Evolutionary conservation across 2,888 invertebrate species (phyloP).

Genomic region (Alsophila aescularia): DNA sequence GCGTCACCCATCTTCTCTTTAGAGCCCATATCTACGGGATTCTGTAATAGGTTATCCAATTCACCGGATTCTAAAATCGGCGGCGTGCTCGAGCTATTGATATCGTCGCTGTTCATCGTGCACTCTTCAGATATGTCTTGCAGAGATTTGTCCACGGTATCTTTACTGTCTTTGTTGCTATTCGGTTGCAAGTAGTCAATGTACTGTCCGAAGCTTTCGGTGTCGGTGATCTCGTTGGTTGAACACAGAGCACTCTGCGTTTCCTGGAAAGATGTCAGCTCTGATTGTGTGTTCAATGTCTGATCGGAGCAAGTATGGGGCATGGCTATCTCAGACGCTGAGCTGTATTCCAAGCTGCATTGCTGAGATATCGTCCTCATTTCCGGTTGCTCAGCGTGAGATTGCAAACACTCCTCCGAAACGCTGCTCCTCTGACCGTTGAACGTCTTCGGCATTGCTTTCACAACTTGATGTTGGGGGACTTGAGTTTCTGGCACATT

Average conservation of each 20-base stretch:
- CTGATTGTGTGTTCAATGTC: conserved; percentile 78
- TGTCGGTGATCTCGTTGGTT: conserved; percentile 79
- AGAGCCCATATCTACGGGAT: conserved; percentile 54
- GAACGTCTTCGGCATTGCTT: conserved; percentile 65
- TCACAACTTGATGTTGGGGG: conserved; percentile 84
- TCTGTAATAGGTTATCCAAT: conserved; percentile 64
- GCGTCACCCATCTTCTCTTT: conserved; percentile 71
- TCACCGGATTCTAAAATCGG: conserved; percentile 62
- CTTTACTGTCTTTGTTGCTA: conserved; percentile 62
- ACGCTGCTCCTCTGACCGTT: conserved; percentile 71
- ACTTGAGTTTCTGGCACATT: conserved; percentile 86
- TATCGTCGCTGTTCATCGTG: conserved; percentile 75
- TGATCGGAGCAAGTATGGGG: conserved; percentile 81
- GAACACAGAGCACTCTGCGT: conserved; percentile 79
- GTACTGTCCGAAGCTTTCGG: conserved; percentile 80
- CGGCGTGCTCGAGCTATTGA: conserved; percentile 64
- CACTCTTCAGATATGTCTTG: conserved; percentile 80
- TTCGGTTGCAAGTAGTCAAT: conserved; percentile 75
- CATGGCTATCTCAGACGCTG: conserved; percentile 83
- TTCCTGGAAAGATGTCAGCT: conserved; percentile 77
- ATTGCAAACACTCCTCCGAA: conserved; percentile 76
- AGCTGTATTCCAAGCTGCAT: conserved; percentile 88
- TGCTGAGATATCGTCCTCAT: conserved; percentile 89
- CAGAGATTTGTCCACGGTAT: conserved; percentile 67
- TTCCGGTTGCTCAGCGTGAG: conserved; percentile 74